Evolutionary conservation across 37 sponge, comb jelly and placozoan genomes (phyloP), one percentile per base, ranked within the genome.

Genomic region (Agelas oroides): DNA sequence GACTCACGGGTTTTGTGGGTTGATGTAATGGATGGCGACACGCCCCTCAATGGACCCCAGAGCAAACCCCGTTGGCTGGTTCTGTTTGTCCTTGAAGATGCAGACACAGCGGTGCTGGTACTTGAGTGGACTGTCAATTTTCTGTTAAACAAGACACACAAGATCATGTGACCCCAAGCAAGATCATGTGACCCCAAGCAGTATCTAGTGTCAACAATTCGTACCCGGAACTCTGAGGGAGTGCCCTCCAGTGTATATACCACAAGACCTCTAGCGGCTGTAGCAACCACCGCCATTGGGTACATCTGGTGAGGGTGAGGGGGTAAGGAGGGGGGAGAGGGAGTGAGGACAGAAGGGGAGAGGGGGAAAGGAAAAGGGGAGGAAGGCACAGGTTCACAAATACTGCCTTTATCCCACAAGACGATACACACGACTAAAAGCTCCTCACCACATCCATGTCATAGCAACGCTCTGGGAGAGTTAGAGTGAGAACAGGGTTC

Each of bases 1-100:
- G 46, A 78, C 95, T 86, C 65, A 92, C 96, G 96, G 93, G 60
- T 95, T 92, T 0, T 78, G 84, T 53, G 96, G 90, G 63, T 95
- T 89, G 60, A 89, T 86, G 80, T 96, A 93, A 6, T 96, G 96
- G 20, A 97, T 91, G 53, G 98, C 98, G 34, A 93, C 95, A 38
- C 98, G 67, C 1, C 98, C 98, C 53, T 97, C 98, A 33, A 97
- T 97, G 77, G 96, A 95, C 56, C 98, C 96, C 12, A 97, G 84
- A 60, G 95, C 95, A 89, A 93, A 97, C 28, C 98, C 98, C 13
- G 94, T 87, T 20, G 98, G 98, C 34, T 88, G 92, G 37, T 83
- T 78, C 74, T 95, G 88, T 81, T 97, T 95, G 73, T 95, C 96
- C 36, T 79, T 95, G 70, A 95, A 97, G 53, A 95, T 97, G 76